phyloP scores from a whole-genome alignment of 2,113 vertebrate genomes.

The Zosterops borbonicus region DNA sequence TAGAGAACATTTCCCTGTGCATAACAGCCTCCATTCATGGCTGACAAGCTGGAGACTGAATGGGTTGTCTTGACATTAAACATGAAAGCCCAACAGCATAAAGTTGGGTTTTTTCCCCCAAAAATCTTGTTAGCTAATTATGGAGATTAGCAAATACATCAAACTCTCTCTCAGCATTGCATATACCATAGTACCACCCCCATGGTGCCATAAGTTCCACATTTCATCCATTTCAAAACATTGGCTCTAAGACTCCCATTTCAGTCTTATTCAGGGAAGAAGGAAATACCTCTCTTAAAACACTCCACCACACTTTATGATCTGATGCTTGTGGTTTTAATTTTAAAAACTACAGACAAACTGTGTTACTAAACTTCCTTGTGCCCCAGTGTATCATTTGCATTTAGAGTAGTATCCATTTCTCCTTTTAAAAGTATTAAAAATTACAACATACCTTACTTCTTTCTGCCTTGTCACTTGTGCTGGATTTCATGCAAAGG shows the following conservation, averaged over 20 bases:
- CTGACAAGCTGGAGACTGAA: not conserved
- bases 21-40: not conserved
- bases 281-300: not conserved
- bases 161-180: not conserved
- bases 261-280: not conserved
- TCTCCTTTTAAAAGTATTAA: not conserved
- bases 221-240: not conserved
- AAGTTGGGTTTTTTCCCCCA: fast-evolving
- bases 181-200: not conserved
- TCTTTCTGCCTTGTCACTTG: not conserved
- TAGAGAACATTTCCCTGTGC: not conserved
- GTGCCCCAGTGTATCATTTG: not conserved
- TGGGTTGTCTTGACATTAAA: not conserved
- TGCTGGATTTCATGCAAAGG: not conserved
- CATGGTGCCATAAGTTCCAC: fast-evolving
- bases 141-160: not conserved
- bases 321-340: not conserved
- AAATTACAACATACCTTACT: slow-evolving; percentile 34
- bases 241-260: not conserved
- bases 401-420: not conserved
- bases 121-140: not conserved
- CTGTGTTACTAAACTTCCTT: not conserved
- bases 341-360: not conserved
- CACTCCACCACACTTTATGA: not conserved
- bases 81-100: not conserved